Evolutionary conservation across 64 coral and sea anemone species (phyloP).

Genomic region (Exaiptasia diaphana): DNA sequence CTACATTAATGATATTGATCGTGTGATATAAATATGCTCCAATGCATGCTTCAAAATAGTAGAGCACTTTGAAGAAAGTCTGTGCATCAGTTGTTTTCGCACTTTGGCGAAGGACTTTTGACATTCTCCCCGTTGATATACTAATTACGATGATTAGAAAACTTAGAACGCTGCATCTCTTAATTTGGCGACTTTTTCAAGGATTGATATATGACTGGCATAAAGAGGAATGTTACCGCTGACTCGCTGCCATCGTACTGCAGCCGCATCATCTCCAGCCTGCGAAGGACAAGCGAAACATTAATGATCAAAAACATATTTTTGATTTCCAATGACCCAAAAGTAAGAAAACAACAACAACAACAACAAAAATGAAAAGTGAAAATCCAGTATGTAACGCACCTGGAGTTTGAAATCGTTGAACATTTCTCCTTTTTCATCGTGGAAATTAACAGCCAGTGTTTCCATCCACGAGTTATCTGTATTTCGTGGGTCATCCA

Average conservation of each 20-base stretch:
- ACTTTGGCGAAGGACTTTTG: too few species aligned
- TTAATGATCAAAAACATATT: not conserved
- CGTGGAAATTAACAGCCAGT: slow-evolving; percentile 90
- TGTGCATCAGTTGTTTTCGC: too few species aligned
- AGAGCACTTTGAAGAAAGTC: too few species aligned
- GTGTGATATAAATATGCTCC: too few species aligned
- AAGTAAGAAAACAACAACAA: not conserved
- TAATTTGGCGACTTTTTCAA: slow-evolving; percentile 90
- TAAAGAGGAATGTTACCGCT: slow-evolving; percentile 97
- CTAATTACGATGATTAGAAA: too few species aligned
- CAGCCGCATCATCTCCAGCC: slow-evolving; percentile 97
- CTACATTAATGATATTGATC: too few species aligned
- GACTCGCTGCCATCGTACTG: slow-evolving; percentile 97
- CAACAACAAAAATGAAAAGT: not conserved
- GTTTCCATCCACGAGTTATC: slow-evolving; percentile 98
- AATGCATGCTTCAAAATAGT: too few species aligned
- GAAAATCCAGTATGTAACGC: not conserved
- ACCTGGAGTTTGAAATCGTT: slow-evolving; percentile 89
- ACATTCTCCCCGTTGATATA: too few species aligned
- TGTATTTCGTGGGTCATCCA: slow-evolving; percentile 94
- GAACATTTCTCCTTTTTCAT: slow-evolving; percentile 91
- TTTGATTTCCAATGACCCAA: not conserved
- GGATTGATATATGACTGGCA: slow-evolving; percentile 89
- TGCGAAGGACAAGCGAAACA: slow-evolving; percentile 4
- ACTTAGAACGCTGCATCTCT: slow-evolving; percentile 89